Evolutionary conservation across 2,113 vertebrate species (phyloP).

Genomic region (Lucifuga dentata): DNA sequence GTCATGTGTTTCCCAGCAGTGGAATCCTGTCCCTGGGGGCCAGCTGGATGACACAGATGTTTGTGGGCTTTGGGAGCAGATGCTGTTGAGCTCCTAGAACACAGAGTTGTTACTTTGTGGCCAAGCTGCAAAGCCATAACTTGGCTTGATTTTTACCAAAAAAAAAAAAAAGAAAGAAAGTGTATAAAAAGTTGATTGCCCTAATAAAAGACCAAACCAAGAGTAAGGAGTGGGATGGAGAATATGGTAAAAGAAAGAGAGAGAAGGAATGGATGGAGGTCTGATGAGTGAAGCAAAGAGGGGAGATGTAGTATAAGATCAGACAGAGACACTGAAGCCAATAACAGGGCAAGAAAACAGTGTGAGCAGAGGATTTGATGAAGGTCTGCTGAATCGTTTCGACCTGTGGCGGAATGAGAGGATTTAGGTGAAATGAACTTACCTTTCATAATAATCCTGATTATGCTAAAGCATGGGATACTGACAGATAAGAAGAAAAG

Average conservation of each 20-base stretch:
- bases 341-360: not conserved
- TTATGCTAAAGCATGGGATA: no score
- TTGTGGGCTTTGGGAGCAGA: constrained; percentile 66
- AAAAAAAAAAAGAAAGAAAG: not conserved
- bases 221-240: not conserved
- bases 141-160: constrained; percentile 7
- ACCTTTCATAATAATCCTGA: no score
- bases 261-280: not conserved
- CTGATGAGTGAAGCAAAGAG: not conserved
- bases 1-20: constrained; percentile 64
- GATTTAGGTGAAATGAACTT: no score
- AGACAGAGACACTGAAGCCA: not conserved
- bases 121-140: constrained; percentile 21
- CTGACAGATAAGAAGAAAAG: no score
- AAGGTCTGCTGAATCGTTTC: not conserved
- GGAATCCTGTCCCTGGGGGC: constrained; percentile 54
- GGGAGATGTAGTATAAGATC: not conserved
- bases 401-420: no score
- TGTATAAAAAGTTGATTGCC: not conserved
- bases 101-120: constrained; percentile 6
- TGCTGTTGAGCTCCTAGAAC: constrained; percentile 57
- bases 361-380: not conserved
- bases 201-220: not conserved
- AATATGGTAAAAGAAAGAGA: not conserved
- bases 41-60: constrained; percentile 67